Conservation (phyloP, 1,140 invertebrate species). For the Bombus soroeensis region DNA sequence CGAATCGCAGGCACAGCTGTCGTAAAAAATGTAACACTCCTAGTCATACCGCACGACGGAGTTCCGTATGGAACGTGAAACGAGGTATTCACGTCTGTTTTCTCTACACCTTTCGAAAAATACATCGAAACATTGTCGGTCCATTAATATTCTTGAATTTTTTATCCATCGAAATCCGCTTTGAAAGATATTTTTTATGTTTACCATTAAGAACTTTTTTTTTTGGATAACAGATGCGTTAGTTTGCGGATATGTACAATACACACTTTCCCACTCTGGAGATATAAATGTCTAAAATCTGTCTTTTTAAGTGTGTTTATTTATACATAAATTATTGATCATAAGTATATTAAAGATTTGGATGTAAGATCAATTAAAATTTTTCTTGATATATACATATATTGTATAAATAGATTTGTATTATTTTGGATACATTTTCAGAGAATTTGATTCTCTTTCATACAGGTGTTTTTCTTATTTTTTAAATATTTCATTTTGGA, state of each 20-base stretch:
- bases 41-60: neutral
- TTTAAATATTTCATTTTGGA: neutral
- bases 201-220: neutral
- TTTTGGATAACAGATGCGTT: too few species aligned
- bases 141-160: constrained; percentile 18
- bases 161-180: neutral
- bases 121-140: neutral
- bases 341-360: too few species aligned
- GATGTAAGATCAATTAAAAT: neutral
- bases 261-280: neutral
- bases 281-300: neutral
- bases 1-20: neutral
- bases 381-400: neutral
- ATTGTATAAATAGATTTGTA: neutral
- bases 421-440: too few species aligned
- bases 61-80: neutral
- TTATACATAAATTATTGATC: too few species aligned
- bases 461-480: neutral
- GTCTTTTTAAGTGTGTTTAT: too few species aligned
- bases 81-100: neutral
- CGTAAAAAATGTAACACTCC: constrained; percentile 31
- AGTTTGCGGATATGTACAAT: neutral
- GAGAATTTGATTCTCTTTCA: neutral
- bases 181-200: neutral
- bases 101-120: neutral